These are phyloP conservation scores for Parasteatoda lunata DNA, from an alignment of 2,888 invertebrate species.

Conservation along the genomic window DNA sequence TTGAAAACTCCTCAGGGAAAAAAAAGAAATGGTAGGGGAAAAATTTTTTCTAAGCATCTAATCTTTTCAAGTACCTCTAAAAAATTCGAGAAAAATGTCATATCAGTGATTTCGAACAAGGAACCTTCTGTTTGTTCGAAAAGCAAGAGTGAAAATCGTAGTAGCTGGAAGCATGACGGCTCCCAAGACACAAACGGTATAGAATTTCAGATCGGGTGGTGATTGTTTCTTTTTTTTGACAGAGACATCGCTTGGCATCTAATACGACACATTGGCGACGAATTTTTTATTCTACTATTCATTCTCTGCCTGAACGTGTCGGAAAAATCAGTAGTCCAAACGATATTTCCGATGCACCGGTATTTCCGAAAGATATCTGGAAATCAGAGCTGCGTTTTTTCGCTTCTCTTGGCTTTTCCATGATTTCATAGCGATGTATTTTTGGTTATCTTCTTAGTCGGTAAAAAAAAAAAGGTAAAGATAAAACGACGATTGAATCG, in stretches of 20 bases:
- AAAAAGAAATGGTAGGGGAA: background rate
- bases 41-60: background rate
- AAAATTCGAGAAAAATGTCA: background rate
- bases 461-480: background rate
- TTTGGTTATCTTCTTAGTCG: background rate
- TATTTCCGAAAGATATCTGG: slow-evolving; percentile 28
- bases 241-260: background rate
- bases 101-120: slow-evolving; percentile 15
- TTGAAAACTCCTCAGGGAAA: background rate
- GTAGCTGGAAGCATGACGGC: slow-evolving; percentile 36
- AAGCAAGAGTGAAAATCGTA: slow-evolving; percentile 25
- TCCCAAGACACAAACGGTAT: slow-evolving; percentile 9
- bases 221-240: slow-evolving; percentile 10
- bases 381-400: slow-evolving; percentile 15
- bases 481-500: background rate
- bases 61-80: background rate
- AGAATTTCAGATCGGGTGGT: slow-evolving; percentile 20
- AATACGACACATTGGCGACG: slow-evolving; percentile 8
- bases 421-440: background rate
- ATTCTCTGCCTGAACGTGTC: slow-evolving; percentile 22
- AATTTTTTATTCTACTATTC: slow-evolving; percentile 10
- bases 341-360: slow-evolving; percentile 46
- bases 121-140: slow-evolving; percentile 8
- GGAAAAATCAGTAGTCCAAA: slow-evolving; percentile 34
- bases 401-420: background rate